Evolutionary conservation across 1,140 invertebrate species (phyloP).

Genomic region (Hycleus cichorii): DNA sequence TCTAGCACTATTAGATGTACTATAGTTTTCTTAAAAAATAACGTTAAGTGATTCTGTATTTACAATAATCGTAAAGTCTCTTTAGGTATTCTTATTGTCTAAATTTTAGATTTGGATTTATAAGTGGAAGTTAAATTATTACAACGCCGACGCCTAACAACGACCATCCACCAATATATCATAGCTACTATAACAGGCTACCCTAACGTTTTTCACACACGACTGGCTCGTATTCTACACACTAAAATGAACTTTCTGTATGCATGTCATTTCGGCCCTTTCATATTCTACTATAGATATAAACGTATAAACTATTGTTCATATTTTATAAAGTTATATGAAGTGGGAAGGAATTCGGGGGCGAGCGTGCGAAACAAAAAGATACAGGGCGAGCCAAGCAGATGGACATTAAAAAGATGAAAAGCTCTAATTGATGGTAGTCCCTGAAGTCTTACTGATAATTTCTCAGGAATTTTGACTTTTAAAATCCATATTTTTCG

Average conservation of each 20-base stretch:
- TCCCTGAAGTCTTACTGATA: not conserved
- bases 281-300: conserved; percentile 16
- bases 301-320: conserved; percentile 21
- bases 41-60: no score
- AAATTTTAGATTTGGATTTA: not conserved
- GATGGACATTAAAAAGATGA: no score
- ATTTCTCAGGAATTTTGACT: not conserved
- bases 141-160: not conserved
- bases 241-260: conserved; percentile 23
- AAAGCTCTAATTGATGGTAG: not conserved
- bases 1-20: no score
- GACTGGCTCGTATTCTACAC: conserved; percentile 14
- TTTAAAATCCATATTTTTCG: not conserved
- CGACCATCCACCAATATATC: no score
- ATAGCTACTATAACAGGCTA: conserved; percentile 4
- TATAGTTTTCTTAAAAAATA: no score
- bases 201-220: conserved; percentile 13
- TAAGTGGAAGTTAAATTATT: not conserved
- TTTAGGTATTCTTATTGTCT: not conserved
- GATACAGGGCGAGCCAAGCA: no score
- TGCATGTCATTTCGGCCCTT: conserved; percentile 25
- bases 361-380: conserved; percentile 19
- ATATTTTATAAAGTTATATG: not conserved
- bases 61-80: not conserved
- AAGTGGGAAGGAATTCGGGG: not conserved